Base-by-base conservation (phyloP, 2,888 invertebrate genomes). In the Epinotia bilunana region DNA sequence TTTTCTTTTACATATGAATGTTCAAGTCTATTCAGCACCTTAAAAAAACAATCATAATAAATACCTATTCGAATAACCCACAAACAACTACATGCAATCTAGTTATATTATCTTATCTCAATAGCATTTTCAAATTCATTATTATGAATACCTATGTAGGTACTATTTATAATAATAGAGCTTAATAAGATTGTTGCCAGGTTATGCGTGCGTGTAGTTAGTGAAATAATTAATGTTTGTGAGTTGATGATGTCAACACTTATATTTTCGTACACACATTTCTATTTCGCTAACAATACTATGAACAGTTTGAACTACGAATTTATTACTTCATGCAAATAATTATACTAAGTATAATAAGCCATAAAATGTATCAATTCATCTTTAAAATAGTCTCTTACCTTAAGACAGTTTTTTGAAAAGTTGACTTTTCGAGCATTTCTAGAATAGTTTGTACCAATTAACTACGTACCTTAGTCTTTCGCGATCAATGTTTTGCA, bases 351-450 rank as follows among this genome's bases (percentile, higher is more conserved):
- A 39, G 5, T 39, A 39, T 39, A 7, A 2, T 39, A 4, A 13
- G 43, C 7, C 20, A 9, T n/a, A 16, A 33, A 62, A 62, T 62
- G 61, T 62, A 39, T 62, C 61, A 43, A 62, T 62, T 62, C 39
- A 39, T 39, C 61, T 62, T 18, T 18, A n/a, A 12, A 12, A 18
- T 23, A 1, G 57, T 57, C 7, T 28, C 23, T 28, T 28, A 28
- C 23, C 23, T 23, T 57, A 20, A 9, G 16, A 6, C 18, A 57
- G 57, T 57, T 12, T 11, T 3, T 3, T 11, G 3, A 46, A 46
- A 4, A 13, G 3, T 13, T 46, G 13, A 46, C 13, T 46, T 4
- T 46, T 16, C 33, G 33, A 33, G 33, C 33, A 33, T 33, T 33
- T 33, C 33, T 33, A 33, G 33, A 33, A 33, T 33, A 33, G 33